Conservation (phyloP, 2,888 invertebrate genomes). For the Acanthococcus lagerstroemiae region DNA sequence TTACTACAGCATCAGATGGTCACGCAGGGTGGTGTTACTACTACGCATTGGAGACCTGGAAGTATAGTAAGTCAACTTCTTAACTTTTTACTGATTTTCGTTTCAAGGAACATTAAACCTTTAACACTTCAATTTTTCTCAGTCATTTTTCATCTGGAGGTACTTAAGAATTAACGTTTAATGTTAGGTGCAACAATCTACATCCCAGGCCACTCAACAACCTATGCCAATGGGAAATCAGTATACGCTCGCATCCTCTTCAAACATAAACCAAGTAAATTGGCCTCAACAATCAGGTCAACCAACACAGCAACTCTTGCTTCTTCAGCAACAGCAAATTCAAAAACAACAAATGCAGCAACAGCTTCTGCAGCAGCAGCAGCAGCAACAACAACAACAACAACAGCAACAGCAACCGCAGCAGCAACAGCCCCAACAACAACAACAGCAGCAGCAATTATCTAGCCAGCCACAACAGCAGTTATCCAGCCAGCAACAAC, state of each 20-base stretch:
- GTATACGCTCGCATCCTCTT: neutral
- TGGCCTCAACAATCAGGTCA: conserved; percentile 35
- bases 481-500: conserved; percentile 39
- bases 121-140: too few relatives aligned
- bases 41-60: conserved; percentile 19
- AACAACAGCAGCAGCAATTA: conserved; percentile 41
- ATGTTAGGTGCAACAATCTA: conserved; percentile 12
- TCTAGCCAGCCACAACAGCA: conserved; percentile 38
- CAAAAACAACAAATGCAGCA: conserved; percentile 42
- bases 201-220: conserved; percentile 8
- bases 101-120: too few relatives aligned
- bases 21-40: conserved; percentile 9
- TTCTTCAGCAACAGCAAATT: conserved; percentile 24
- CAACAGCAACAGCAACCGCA: conserved; percentile 45
- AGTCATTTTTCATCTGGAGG: too few relatives aligned
- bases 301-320: conserved; percentile 26
- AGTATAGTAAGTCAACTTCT: conserved; percentile 22
- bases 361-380: conserved; percentile 43
- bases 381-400: conserved; percentile 46
- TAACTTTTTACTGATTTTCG: too few relatives aligned
- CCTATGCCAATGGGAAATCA: conserved; percentile 23
- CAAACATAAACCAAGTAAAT: conserved; percentile 33
- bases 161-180: neutral
- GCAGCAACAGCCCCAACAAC: conserved; percentile 44
- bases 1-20: conserved; percentile 32